Conservation (phyloP, 2,113 vertebrate species). For the Ammodytes dubius region DNA sequence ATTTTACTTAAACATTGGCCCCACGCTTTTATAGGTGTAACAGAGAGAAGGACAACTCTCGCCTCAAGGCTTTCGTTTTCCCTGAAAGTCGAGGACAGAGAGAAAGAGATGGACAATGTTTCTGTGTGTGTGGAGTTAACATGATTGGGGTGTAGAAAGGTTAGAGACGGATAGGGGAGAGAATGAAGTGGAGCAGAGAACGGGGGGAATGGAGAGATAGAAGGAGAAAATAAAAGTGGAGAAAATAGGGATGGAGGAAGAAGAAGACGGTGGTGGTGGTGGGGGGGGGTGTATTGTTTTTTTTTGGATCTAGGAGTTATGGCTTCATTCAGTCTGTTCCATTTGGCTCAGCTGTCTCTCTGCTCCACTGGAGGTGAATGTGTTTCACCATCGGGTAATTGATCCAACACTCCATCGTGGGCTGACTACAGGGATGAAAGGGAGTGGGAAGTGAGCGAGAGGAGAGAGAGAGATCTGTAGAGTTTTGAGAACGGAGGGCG, state of each 20-base stretch:
- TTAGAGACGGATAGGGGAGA: conserved; percentile 8
- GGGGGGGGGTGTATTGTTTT: conserved; percentile 59
- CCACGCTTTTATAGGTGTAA: conserved; percentile 27
- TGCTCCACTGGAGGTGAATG: conserved; percentile 78
- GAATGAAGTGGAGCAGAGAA: conserved; percentile 14
- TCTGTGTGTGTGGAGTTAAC: conserved; percentile 46
- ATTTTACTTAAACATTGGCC: conserved; percentile 50
- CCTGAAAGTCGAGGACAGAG: conserved; percentile 37
- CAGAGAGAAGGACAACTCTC: conserved; percentile 36
- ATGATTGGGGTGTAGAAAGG: conserved; percentile 52
- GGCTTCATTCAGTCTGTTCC: conserved; percentile 82
- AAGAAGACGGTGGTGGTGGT: not conserved
- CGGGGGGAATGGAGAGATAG: not conserved
- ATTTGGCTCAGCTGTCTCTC: conserved; percentile 77
- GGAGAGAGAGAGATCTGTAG: not conserved
- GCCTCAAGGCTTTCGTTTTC: conserved; percentile 55
- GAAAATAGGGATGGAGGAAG: conserved; percentile 44
- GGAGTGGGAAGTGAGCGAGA: conserved; percentile 41
- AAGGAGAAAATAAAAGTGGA: conserved; percentile 36
- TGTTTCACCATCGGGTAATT: conserved; percentile 76
- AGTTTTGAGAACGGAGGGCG: conserved; percentile 1
- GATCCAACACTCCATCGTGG: conserved; percentile 70
- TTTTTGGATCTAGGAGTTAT: conserved; percentile 74
- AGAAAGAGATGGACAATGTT: conserved; percentile 37
- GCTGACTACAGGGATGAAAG: conserved; percentile 56